phyloP scores from a whole-genome alignment of 2,888 invertebrate species.

The Hypsopygia costalis region DNA sequence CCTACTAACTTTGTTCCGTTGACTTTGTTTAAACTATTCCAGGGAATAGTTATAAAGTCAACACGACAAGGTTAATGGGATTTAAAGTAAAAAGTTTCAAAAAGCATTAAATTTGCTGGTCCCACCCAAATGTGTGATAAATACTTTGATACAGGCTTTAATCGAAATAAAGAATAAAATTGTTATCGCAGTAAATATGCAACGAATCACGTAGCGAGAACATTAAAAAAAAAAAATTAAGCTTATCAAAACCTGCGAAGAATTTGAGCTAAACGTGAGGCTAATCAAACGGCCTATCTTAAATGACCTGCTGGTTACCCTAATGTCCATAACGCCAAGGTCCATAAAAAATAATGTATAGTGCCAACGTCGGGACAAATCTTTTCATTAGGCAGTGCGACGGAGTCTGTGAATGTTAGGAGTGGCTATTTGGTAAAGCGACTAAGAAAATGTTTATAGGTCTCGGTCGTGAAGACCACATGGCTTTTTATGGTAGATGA shows the following conservation, averaged over 20 bases:
- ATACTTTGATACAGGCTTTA: no score
- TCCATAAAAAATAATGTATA: not conserved
- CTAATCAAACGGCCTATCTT: not conserved
- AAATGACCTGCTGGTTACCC: not conserved
- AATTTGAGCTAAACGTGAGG: not conserved
- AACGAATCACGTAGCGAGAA: not conserved
- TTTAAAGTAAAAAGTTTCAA: no score
- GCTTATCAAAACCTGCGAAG: conserved; percentile 1
- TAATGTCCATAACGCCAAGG: not conserved
- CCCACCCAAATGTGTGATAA: no score
- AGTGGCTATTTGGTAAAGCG: not conserved
- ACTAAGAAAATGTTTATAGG: no score
- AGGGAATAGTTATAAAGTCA: no score
- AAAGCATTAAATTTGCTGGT: no score
- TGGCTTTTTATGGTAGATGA: no score
- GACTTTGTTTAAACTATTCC: no score
- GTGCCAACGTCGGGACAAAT: not conserved
- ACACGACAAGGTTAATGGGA: no score
- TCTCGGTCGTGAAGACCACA: no score
- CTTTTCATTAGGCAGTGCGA: not conserved
- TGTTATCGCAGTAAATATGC: not conserved
- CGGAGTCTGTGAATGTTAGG: not conserved
- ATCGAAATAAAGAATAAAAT: no score
- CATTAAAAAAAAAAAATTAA: conserved; percentile 1
- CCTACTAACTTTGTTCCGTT: no score